Base-by-base conservation (phyloP, 1,140 invertebrate species). In the Scaptomyza graminum region DNA sequence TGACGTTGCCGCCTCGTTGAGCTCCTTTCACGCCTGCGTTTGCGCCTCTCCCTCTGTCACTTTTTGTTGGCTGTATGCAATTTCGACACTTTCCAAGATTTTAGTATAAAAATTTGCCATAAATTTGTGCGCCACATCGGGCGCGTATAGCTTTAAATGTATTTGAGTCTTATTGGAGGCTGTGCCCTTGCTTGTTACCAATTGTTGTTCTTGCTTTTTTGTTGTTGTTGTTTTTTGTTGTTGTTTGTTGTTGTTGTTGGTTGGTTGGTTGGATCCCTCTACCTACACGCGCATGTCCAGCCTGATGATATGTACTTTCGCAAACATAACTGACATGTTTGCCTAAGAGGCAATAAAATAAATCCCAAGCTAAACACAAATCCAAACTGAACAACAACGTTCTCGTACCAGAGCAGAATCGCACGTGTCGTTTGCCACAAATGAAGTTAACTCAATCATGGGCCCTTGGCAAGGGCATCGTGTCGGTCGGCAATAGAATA, bases 251-350 rank as follows among this genome's bases (percentile, higher is more conserved):
- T 63, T 31, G 61, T 25, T 47, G 47, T 51, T 49, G 51, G 51
- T 44, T 64, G 61, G 31, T 49, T 50, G 12, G 73, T 70, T 70
- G 71, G 76, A 88, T 9, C 8, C 31, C 37, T 39, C 37, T 41
- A 76, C 83, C 83, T 88, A 88, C 83, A 88, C 83, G 83, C 83
- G 83, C 83, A 88, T 88, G 83, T 88, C 83, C 83, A 79, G 76
- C 63, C 63, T 83, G 83, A 88, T 88, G 84, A 88, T 87, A 83
- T 87, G 83, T 88, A 87, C 73, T 87, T 87, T 83, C 73, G 83
- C 83, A 88, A 83, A 88, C 83, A 88, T 88, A 88, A 88, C 83
- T 88, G 83, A 88, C 83, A 88, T 88, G 83, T 88, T 88, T 76
- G 84, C 79, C 83, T 79, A 88, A 83, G 83, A 81, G 81, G 84